Evolutionary conservation across 2,113 vertebrate species (phyloP).

Genomic region (Neotragus pygmaeus): DNA sequence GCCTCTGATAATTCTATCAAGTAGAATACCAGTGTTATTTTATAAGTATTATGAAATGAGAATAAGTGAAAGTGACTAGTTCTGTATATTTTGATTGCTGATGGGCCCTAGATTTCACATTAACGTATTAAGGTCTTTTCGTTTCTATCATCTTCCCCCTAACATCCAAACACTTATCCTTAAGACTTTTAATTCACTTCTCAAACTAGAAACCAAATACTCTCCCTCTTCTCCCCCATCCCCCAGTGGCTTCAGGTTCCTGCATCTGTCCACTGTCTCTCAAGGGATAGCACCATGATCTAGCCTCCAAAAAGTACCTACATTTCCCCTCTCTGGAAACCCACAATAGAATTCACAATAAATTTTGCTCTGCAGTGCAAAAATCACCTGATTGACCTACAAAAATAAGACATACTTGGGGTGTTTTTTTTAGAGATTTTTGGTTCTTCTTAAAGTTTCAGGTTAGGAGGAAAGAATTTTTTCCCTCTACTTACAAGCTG

Average conservation of each 20-base stretch:
- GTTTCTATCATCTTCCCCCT: not conserved
- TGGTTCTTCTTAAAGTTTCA: conserved; percentile 16
- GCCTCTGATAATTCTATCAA: not conserved
- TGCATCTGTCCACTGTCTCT: not conserved
- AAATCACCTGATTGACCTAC: not conserved
- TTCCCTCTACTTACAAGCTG: not conserved
- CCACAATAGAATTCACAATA: not conserved
- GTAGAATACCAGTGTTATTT: not conserved
- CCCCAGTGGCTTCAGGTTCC: not conserved
- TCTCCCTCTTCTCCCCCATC: not conserved
- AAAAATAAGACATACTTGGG: not conserved
- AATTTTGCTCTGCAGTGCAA: not conserved
- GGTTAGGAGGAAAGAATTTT: not conserved
- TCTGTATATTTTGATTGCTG: not conserved
- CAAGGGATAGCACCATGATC: not conserved
- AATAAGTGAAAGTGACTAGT: not conserved
- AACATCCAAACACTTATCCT: not conserved
- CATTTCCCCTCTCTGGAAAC: not conserved
- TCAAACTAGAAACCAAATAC: not conserved
- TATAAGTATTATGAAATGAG: not conserved
- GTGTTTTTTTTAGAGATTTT: not conserved
- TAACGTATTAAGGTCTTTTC: not conserved
- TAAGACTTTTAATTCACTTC: not conserved
- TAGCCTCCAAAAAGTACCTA: not conserved
- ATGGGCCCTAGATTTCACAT: not conserved